phyloP scores from a whole-genome alignment of 2,888 invertebrate genomes.

The Lithophane semibrunnea region DNA sequence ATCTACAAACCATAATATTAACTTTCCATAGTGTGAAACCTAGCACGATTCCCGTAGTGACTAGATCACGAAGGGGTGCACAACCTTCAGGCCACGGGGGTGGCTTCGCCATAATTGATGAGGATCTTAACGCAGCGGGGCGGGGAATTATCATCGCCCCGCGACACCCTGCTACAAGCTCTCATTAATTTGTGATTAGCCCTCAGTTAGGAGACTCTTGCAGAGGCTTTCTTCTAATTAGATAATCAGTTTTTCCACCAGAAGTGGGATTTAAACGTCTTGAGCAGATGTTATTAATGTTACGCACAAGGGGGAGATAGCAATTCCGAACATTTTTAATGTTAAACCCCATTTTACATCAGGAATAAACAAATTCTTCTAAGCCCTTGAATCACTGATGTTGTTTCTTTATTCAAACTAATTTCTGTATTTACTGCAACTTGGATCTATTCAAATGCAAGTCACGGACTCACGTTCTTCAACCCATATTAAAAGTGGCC shows the following conservation, averaged over 20 bases:
- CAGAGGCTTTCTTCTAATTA: slow-evolving; percentile 87
- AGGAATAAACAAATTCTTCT: slow-evolving; percentile 47
- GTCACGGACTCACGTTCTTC: slow-evolving; percentile 25
- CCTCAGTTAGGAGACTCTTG: slow-evolving; percentile 84
- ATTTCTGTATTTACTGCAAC: slow-evolving; percentile 29
- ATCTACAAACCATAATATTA: slow-evolving; percentile 4
- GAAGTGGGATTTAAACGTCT: slow-evolving; percentile 75
- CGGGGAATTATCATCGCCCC: slow-evolving; percentile 87
- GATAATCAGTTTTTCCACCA: slow-evolving; percentile 86
- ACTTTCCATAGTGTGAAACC: slow-evolving; percentile 38
- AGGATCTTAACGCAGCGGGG: slow-evolving; percentile 90
- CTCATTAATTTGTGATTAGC: slow-evolving; percentile 90
- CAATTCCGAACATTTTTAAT: slow-evolving; percentile 48
- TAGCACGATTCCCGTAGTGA: slow-evolving; percentile 58
- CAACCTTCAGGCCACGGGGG: slow-evolving; percentile 74
- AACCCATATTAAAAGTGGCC: slow-evolving; percentile 28
- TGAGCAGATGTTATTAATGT: slow-evolving; percentile 78
- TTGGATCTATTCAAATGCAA: slow-evolving; percentile 37
- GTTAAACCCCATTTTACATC: slow-evolving; percentile 33
- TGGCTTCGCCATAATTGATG: slow-evolving; percentile 89
- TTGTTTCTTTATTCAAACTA: slow-evolving; percentile 28
- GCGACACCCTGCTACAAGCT: slow-evolving; percentile 87
- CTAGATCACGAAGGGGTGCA: slow-evolving; percentile 76
- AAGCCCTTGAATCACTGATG: slow-evolving; percentile 28
- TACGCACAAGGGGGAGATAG: slow-evolving; percentile 62